phyloP scores from a whole-genome alignment of 2,113 vertebrate genomes.

The Garra rufa region DNA sequence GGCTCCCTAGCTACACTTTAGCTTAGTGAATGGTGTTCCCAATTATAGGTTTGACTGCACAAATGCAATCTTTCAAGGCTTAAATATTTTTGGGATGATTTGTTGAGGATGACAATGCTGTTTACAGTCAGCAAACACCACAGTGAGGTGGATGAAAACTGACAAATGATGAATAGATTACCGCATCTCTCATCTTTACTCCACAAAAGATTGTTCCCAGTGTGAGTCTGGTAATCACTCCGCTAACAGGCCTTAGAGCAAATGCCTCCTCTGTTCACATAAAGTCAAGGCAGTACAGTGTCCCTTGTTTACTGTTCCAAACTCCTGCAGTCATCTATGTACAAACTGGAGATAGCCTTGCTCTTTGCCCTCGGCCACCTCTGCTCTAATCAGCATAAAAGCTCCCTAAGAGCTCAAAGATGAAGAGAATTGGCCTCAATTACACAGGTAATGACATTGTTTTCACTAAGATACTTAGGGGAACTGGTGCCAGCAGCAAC shows the following conservation, averaged over 20 bases:
- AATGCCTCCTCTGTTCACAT: constrained; percentile 7
- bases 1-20: neutral
- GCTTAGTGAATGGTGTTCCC: neutral
- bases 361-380: constrained; percentile 2
- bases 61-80: neutral
- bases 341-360: neutral
- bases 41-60: neutral
- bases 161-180: constrained; percentile 34
- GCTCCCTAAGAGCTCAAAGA: constrained; percentile 43
- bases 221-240: constrained; percentile 15
- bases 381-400: constrained; percentile 52
- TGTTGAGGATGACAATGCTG: neutral
- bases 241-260: neutral
- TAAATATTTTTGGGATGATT: neutral
- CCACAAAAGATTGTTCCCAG: constrained; percentile 16
- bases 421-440: constrained; percentile 47
- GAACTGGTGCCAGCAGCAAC: constrained; percentile 23
- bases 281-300: neutral
- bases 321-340: constrained; percentile 36
- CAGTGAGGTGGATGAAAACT: neutral
- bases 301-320: constrained; percentile 28
- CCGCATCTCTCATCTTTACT: constrained; percentile 14
- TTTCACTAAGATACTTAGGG: constrained; percentile 36
- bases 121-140: constrained; percentile 11
- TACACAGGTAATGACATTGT: constrained; percentile 53